Evolutionary conservation across 2,797 vertebrate genomes (phyloP).

Genomic region (Pangasius sanitwongsei): DNA sequence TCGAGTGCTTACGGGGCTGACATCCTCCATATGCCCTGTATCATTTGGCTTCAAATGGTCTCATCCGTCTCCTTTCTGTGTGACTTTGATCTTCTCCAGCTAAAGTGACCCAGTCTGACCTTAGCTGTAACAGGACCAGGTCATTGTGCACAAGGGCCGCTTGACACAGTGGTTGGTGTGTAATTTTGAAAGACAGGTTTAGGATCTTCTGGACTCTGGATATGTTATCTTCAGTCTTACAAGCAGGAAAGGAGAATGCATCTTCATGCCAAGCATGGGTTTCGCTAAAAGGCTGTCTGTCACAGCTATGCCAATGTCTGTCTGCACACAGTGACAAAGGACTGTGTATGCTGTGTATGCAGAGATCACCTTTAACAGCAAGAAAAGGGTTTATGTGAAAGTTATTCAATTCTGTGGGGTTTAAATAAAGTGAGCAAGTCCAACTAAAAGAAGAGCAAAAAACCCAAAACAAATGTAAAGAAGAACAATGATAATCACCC

Average conservation of each 20-base stretch:
- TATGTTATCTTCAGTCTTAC: conserved; percentile 47
- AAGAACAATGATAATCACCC: neutral
- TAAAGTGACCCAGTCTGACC: conserved; percentile 14
- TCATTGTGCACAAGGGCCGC: conserved; percentile 25
- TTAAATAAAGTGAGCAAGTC: neutral
- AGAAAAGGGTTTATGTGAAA: neutral
- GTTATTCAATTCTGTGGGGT: neutral
- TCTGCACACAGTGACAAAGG: neutral
- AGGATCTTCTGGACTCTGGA: conserved; percentile 38
- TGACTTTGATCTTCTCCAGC: conserved; percentile 21
- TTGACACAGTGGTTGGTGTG: conserved; percentile 35
- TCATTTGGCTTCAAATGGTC: neutral
- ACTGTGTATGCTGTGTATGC: neutral
- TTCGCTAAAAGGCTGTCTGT: neutral
- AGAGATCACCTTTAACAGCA: neutral
- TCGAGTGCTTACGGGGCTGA: neutral
- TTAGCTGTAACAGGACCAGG: conserved; percentile 25
- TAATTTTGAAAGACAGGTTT: conserved; percentile 51
- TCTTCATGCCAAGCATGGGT: conserved; percentile 28
- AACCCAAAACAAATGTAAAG: neutral
- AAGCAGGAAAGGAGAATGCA: conserved; percentile 23
- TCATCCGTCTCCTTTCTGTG: neutral
- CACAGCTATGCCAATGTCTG: neutral
- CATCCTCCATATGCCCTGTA: neutral
- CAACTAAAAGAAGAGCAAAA: neutral